Conservation (phyloP, 2,113 vertebrate genomes). For the Thermophis baileyi region DNA sequence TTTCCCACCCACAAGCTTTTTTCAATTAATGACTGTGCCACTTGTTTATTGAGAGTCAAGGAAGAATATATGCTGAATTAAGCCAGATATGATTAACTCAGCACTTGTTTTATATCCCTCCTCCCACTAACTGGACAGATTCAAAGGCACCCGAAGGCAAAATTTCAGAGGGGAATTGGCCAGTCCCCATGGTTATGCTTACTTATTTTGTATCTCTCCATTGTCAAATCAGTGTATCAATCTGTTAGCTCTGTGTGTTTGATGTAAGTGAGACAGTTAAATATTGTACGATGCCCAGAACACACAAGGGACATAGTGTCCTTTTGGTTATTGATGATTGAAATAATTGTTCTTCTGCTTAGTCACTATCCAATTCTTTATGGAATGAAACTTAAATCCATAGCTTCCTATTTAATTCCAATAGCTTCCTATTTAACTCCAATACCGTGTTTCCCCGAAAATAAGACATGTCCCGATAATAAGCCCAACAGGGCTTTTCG, state of each 20-base stretch:
- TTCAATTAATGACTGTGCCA: not conserved
- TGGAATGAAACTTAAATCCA: not conserved
- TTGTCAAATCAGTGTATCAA: not conserved
- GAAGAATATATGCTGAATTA: not conserved
- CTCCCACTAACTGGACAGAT: not conserved
- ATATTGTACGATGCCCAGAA: not conserved
- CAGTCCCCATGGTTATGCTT: not conserved
- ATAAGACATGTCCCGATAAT: too few relatives aligned
- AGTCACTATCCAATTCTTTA: not conserved
- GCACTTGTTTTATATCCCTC: not conserved
- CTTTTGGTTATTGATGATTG: not conserved
- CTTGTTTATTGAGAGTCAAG: not conserved
- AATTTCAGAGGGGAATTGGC: not conserved
- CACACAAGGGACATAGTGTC: not conserved
- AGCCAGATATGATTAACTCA: not conserved
- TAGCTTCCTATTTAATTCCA: not conserved
- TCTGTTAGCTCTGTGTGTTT: not conserved
- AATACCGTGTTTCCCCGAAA: too few relatives aligned
- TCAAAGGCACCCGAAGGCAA: not conserved
- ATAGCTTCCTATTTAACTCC: too few relatives aligned
- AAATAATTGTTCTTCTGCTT: not conserved
- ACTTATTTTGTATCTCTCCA: not conserved
- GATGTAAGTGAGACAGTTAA: not conserved
- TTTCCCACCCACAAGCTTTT: constrained; percentile 11
- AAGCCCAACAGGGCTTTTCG: too few relatives aligned